A percentile compares a stretch with the other conserved stretches of the same genome.
These are phyloP conservation scores for Drosophila tani DNA, from an alignment of 1,140 invertebrate species.

Conservation along the genomic window DNA sequence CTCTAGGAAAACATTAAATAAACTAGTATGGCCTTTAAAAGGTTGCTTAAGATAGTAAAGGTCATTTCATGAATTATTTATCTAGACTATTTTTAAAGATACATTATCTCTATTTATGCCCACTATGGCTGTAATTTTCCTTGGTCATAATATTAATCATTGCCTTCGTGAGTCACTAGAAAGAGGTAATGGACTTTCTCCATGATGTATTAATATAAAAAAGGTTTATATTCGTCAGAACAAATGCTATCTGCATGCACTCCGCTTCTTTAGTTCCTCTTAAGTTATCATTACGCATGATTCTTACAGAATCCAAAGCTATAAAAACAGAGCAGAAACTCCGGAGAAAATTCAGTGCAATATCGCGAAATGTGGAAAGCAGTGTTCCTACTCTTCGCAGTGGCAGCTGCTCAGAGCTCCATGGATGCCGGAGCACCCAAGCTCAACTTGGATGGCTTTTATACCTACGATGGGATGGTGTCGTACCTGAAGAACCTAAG, in stretches of 20 bases:
- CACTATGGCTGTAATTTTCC: background rate
- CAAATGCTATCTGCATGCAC: background rate
- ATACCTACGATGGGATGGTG: background rate
- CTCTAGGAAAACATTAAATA: constrained; percentile 26
- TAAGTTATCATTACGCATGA: background rate
- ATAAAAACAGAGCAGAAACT: background rate
- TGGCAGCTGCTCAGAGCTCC: background rate
- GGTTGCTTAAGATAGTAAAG: background rate
- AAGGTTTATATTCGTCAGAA: background rate
- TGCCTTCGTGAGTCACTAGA: background rate
- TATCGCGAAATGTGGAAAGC: background rate
- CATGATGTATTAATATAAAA: background rate
- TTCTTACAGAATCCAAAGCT: background rate
- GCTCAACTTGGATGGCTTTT: background rate
- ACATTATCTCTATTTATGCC: background rate
- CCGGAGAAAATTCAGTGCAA: background rate
- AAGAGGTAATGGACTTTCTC: background rate
- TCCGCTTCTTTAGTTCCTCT: too few relatives aligned
- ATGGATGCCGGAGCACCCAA: background rate
- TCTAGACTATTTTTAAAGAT: too few relatives aligned
- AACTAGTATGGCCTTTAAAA: constrained; percentile 5
- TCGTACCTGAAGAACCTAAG: background rate
- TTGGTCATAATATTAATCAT: background rate
- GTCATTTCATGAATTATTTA: too few relatives aligned
- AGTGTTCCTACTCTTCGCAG: background rate